Evolutionary conservation across 2,888 invertebrate species (phyloP), one percentile per base, ranked within the genome.

Genomic region (Zhuqinia jingwanae): DNA sequence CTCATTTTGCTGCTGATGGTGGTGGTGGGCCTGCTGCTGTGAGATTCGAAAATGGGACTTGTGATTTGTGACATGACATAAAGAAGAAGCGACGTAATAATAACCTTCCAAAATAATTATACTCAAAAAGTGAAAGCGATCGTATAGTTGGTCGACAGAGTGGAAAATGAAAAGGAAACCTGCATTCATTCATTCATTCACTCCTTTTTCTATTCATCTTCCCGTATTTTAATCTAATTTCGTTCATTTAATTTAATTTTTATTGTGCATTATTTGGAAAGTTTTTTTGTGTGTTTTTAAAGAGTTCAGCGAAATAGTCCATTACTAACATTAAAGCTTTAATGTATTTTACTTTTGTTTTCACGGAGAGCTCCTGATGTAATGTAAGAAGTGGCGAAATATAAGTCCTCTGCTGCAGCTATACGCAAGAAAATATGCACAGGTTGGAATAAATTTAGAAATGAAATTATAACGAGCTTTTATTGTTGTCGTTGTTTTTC

Each of bases 1-100:
- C n/a, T n/a, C n/a, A n/a, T n/a, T 36, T 3, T 36, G 36, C 36
- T 36, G 3, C 36, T 36, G 36, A 36, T 3, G 8, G 3, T 36
- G 36, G 36, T 36, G 36, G 36, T 20, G n/a, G n/a, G n/a, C n/a
- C 10, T 75, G 36, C 20, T 42, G 53, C 13, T 75, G 15, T 78
- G 60, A 45, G 25, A 36, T 78, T 78, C 63, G 63, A 78, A 77
- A 78, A 78, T 68, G 78, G 63, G 47, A 30, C 78, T 78, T 42
- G 65, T 65, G 78, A 78, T 65, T 78, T 78, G 78, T 78, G 78
- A 78, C 78, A 78, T 68, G 45, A 68, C 22, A 22, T 47, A 25
- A 68, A 68, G 78, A 17, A 78, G 22, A 45, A 63, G 47, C n/a
- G 47, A 78, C 42, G 8, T 36, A n/a, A n/a, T n/a, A n/a, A 65